These are phyloP conservation scores for Euborellia annulipes DNA, from an alignment of 1,140 invertebrate species.

Conservation along the genomic window DNA sequence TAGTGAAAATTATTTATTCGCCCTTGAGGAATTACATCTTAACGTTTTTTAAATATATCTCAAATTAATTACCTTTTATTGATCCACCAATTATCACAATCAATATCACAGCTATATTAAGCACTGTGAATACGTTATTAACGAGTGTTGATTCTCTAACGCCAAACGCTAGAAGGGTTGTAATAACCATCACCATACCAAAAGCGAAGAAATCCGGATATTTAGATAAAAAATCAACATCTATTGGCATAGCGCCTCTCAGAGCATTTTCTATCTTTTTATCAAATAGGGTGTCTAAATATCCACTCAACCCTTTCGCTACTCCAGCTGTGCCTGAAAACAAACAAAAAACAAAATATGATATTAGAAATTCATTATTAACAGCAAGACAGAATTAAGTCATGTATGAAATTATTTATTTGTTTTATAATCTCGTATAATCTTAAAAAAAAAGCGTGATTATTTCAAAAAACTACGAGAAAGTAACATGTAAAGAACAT, in stretches of 20 bases:
- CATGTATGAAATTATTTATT: too few relatives aligned
- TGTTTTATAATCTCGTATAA: too few relatives aligned
- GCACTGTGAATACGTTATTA: constrained; percentile 77
- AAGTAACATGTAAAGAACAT: too few relatives aligned
- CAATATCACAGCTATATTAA: constrained; percentile 72
- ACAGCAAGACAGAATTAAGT: too few relatives aligned
- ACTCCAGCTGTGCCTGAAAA: constrained; percentile 69
- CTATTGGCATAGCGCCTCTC: constrained; percentile 46
- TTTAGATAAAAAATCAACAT: constrained; percentile 50
- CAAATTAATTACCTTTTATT: constrained; percentile 69
- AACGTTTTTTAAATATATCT: too few relatives aligned
- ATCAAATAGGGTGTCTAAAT: constrained; percentile 66
- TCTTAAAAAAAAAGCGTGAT: too few relatives aligned
- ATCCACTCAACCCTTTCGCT: constrained; percentile 78
- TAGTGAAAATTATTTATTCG: too few relatives aligned
- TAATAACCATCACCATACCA: constrained; percentile 42
- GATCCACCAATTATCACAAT: constrained; percentile 69
- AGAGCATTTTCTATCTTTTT: constrained; percentile 55
- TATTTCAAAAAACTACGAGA: too few relatives aligned
- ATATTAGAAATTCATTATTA: too few relatives aligned
- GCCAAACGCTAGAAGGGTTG: constrained; percentile 58
- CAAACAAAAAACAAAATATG: too few relatives aligned
- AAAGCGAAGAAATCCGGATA: constrained; percentile 77
- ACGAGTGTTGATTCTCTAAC: constrained; percentile 78
- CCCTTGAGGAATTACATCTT: too few relatives aligned